phyloP scores from a whole-genome alignment of 2,113 vertebrate genomes.

The Sialia sialis region DNA sequence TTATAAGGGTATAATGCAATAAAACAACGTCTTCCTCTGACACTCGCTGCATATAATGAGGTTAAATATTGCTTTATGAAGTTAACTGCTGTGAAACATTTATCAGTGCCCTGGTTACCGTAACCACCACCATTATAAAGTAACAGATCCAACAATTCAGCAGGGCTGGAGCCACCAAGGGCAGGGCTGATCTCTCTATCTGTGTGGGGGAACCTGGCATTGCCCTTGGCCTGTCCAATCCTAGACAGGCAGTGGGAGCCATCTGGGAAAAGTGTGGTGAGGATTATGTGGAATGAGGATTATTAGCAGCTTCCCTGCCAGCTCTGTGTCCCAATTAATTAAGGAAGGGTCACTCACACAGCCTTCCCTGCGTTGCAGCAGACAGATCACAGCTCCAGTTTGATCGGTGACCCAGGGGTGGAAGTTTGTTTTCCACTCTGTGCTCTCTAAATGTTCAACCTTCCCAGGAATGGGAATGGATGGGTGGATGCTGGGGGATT shows the following conservation, averaged over 20 bases:
- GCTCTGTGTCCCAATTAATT: not conserved
- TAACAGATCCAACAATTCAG: not conserved
- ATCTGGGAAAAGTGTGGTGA: not conserved
- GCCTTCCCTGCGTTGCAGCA: not conserved
- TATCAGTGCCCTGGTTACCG: not conserved
- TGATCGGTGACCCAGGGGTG: not conserved
- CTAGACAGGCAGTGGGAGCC: not conserved
- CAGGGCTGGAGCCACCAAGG: not conserved
- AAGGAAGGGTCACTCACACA: not conserved
- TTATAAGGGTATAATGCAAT: not conserved
- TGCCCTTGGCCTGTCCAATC: not conserved
- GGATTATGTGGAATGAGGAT: not conserved
- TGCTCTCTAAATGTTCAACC: not conserved
- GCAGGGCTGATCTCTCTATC: not conserved
- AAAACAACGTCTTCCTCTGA: not conserved
- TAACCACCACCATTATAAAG: not conserved
- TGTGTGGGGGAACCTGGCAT: not conserved
- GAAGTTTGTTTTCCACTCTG: not conserved
- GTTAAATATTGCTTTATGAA: not conserved
- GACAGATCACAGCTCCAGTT: not conserved
- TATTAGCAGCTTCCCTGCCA: not conserved
- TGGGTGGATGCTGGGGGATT: not conserved
- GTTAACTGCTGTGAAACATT: not conserved
- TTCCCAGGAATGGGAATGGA: not conserved
- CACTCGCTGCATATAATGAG: rapidly evolving